Evolutionary conservation across 2,797 vertebrate species (phyloP), one percentile per base, ranked within the genome.

Genomic region (Cottoperca gobio): DNA sequence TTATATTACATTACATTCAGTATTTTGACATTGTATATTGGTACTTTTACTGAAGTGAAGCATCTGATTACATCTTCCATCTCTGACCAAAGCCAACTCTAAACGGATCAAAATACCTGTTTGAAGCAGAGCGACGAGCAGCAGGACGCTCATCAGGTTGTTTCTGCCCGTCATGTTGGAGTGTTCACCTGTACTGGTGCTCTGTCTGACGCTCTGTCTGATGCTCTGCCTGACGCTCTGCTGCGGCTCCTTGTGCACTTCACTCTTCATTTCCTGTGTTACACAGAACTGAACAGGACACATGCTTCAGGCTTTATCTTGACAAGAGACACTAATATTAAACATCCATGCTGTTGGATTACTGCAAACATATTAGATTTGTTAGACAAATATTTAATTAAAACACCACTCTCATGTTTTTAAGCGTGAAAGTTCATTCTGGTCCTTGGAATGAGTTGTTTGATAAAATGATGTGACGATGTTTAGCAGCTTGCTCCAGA

Each of bases 201-300:
- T 59, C 40, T 10, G 33, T 0, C n/a, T 2, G 17, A n/a, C n/a
- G n/a, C n/a, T n/a, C n/a, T n/a, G n/a, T n/a, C 37, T 9, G 39
- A 23, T 9, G 31, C 48, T 59, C 40, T 10, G 33, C 0, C n/a
- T 2, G 17, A n/a, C n/a, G n/a, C n/a, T n/a, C 19, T 28, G 57
- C 63, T 26, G 12, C 42, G 19, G 40, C 26, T n/a, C n/a, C n/a
- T n/a, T n/a, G n/a, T n/a, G n/a, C n/a, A n/a, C n/a, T n/a, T 13
- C 16, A 3, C 40, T 17, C 14, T 57, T 26, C 67, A 28, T 10
- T 86, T 89, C 85, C 83, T 87, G 85, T 83, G 28, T 70, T 7
- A 45, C 3, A 4, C 16, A 43, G 3, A 61, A 26, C 6, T 21
- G 4, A 48, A 52, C 49, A 45, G 49, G 40, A 40, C 63, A 42